Evolutionary conservation across 2,797 vertebrate genomes (phyloP).

Genomic region (Aldrovandia affinis): DNA sequence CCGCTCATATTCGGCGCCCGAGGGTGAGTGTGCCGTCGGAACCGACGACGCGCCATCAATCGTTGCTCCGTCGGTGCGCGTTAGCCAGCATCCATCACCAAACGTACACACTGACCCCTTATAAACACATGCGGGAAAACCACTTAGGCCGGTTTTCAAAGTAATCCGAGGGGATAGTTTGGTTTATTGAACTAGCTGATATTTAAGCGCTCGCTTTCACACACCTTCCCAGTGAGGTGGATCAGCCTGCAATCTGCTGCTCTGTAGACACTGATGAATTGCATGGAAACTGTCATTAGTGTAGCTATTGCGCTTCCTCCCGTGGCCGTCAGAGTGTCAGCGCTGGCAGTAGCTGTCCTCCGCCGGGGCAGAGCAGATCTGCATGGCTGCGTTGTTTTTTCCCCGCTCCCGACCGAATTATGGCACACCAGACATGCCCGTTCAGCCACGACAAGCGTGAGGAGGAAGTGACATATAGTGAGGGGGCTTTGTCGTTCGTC

Average conservation of each 20-base stretch:
- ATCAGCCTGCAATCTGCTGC: not conserved
- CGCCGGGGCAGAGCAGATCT: not conserved
- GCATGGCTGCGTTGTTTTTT: not conserved
- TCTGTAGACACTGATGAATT: constrained; percentile 10
- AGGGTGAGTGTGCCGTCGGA: not conserved
- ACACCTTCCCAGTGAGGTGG: not conserved
- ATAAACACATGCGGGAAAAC: not conserved
- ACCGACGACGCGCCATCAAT: not conserved
- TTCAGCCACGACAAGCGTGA: not conserved
- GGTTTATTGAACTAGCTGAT: constrained; percentile 1
- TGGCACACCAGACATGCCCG: not conserved
- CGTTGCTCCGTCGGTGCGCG: not conserved
- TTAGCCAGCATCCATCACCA: not conserved
- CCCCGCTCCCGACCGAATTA: not conserved
- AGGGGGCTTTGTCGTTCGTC: not conserved
- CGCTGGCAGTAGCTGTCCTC: not conserved
- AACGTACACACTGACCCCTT: not conserved
- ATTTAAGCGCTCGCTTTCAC: constrained; percentile 10
- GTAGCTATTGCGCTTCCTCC: not conserved
- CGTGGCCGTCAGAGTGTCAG: not conserved
- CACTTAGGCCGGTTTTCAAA: not conserved
- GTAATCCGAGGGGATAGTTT: not conserved
- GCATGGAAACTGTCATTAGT: constrained; percentile 16
- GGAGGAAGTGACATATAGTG: not conserved
- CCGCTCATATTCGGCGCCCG: not conserved